Percentiles rank a stretch among this genome's conserved stretches.
Evolutionary conservation across 2,797 vertebrate genomes (phyloP).

Genomic region (Mus minutoides): DNA sequence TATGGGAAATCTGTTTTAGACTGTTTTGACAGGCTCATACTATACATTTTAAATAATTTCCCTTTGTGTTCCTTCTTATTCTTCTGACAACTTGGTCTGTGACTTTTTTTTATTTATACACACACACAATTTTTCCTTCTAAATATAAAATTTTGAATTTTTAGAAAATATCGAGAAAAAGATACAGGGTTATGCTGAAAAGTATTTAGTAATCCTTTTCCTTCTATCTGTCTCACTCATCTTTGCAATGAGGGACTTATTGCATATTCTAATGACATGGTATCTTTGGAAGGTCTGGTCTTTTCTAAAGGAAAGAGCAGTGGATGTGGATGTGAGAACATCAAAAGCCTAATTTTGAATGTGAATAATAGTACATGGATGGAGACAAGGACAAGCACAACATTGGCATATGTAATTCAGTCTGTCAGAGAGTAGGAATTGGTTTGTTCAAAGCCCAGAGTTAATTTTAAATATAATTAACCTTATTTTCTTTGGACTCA

Average conservation of each 20-base stretch:
- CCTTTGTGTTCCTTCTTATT: constrained; percentile 33
- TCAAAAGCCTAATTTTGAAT: not conserved
- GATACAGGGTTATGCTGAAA: not conserved
- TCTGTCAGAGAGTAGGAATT: not conserved
- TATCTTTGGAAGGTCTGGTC: too few species aligned
- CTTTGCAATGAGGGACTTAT: too few species aligned
- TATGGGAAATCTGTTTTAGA: constrained; percentile 36
- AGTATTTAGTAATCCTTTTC: not conserved
- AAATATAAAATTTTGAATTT: not conserved
- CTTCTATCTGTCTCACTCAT: too few species aligned
- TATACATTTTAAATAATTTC: constrained; percentile 52
- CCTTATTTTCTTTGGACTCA: not conserved
- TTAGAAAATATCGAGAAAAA: not conserved
- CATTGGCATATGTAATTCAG: not conserved
- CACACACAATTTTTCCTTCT: not conserved
- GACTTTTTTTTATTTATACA: constrained; percentile 12
- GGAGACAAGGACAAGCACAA: not conserved
- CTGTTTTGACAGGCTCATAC: constrained; percentile 46
- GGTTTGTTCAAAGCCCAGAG: not conserved
- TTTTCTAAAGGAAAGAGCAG: too few species aligned
- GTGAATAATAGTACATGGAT: not conserved
- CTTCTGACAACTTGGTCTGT: not conserved
- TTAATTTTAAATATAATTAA: constrained; percentile 10
- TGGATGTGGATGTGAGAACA: too few species aligned
- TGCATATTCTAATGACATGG: too few species aligned